phyloP scores from a whole-genome alignment of 2,888 invertebrate species.

The Agriopis marginaria region DNA sequence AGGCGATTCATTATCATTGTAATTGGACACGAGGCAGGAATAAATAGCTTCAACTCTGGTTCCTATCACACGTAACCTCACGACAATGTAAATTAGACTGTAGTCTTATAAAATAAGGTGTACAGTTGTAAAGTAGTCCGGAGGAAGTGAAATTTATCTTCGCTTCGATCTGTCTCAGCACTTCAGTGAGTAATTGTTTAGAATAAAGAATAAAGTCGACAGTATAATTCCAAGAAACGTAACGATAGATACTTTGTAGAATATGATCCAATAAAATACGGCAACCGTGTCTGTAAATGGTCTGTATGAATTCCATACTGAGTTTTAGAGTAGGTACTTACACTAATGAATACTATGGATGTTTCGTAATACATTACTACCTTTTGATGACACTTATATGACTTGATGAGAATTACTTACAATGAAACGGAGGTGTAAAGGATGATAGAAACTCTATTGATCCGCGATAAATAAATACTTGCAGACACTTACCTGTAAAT shows the following conservation, averaged over 20 bases:
- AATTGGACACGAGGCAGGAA: slow-evolving; percentile 74
- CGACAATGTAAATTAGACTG: slow-evolving; percentile 45
- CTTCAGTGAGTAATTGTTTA: slow-evolving; percentile 57
- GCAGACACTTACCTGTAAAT: slow-evolving; percentile 10
- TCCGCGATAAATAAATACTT: not conserved
- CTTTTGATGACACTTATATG: too few relatives aligned
- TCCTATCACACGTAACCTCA: slow-evolving; percentile 52
- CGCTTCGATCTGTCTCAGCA: slow-evolving; percentile 52
- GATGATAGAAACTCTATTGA: too few relatives aligned
- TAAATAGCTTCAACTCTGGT: slow-evolving; percentile 65
- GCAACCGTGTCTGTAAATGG: too few relatives aligned
- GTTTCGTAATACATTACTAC: too few relatives aligned
- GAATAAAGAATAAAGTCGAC: slow-evolving; percentile 37
- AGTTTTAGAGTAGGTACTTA: too few relatives aligned
- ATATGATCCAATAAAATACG: too few relatives aligned
- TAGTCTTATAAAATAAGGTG: slow-evolving; percentile 43
- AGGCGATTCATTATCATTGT: slow-evolving; percentile 73
- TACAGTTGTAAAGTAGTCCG: slow-evolving; percentile 36
- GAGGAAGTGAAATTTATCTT: slow-evolving; percentile 50
- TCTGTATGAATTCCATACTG: too few relatives aligned
- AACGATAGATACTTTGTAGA: slow-evolving; percentile 7
- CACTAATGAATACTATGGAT: too few relatives aligned
- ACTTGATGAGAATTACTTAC: too few relatives aligned
- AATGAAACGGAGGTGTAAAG: too few relatives aligned
- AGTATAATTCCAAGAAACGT: slow-evolving; percentile 17